Base-by-base conservation (phyloP, 1,140 invertebrate species). In the Philopotamus ludificatus region DNA sequence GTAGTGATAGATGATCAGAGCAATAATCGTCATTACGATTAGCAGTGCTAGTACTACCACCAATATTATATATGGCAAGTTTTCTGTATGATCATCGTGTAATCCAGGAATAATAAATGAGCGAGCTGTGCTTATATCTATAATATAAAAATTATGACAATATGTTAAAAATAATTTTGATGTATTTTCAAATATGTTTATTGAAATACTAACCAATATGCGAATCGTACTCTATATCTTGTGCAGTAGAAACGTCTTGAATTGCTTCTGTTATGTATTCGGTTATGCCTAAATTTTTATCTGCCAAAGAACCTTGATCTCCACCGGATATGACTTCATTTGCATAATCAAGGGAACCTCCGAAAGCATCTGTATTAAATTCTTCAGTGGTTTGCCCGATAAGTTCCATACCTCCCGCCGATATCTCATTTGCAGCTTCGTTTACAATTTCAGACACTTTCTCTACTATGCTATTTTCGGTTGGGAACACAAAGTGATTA, bases 1-100 rank as follows among this genome's bases (percentile, higher is more conserved):
- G n/a, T 50, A 26, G 1, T 66, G 44, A 42, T 66, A 70, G 10
- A 66, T 10, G 20, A 45, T 25, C 49, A 70, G 26, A 1, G 51
- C 62, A 4, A 66, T 53, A 4, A 63, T n/a, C 21, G 68, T 59
- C 15, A 66, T 3, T n/a, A 66, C 42, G 10, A 70, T 60, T n/a
- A 70, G 34, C 1, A 66, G 42, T 1, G 61, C 68, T 20, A 70
- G 42, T 21, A 66, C 49, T 1, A 63, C 41, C 3, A 70, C 51
- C 7, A 70, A 54, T 7, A 45, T 57, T 10, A 70, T 47, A 53
- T 70, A 70, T 9, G 64, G 61, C 8, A 25, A 61, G 45, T 23
- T 55, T 25, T 49, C 42, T 63, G 49, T 15, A 10, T 61, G 34
- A 3, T 34, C 57, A 7, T 42, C 25, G 47, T 60, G 45, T 4